These are phyloP conservation scores for Drosophila paranaensis DNA, from an alignment of 2,888 invertebrate genomes.

Conservation along the genomic window DNA sequence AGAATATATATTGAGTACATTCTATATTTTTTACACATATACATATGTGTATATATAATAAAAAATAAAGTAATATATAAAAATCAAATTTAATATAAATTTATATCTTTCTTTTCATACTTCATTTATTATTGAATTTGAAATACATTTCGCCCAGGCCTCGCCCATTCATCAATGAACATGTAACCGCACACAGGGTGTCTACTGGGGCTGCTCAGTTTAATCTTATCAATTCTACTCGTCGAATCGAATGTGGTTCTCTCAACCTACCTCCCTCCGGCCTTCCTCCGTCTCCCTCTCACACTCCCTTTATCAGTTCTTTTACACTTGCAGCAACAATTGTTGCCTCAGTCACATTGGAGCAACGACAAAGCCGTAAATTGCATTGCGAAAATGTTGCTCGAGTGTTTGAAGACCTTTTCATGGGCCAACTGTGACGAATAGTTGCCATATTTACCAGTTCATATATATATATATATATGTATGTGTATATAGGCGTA, in stretches of 20 bases:
- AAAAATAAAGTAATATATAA: too few relatives aligned
- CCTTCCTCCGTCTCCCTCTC: too few relatives aligned
- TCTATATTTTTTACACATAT: too few relatives aligned
- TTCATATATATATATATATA: background rate
- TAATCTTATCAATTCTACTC: background rate
- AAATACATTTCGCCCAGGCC: background rate
- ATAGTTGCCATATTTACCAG: constrained; percentile 30
- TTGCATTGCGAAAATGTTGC: constrained; percentile 33
- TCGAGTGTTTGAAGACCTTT: constrained; percentile 29
- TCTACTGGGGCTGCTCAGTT: background rate
- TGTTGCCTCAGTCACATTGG: constrained; percentile 17
- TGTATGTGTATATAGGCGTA: constrained; percentile 14
- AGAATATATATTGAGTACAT: too few relatives aligned
- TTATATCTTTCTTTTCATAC: background rate
- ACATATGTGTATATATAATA: too few relatives aligned
- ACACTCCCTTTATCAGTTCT: background rate
- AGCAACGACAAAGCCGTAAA: constrained; percentile 29
- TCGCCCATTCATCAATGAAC: background rate
- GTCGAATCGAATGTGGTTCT: background rate
- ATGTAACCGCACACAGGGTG: background rate
- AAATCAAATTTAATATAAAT: background rate
- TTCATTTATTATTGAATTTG: background rate
- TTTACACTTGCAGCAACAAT: constrained; percentile 21
- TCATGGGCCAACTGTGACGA: constrained; percentile 23
- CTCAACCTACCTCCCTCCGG: too few relatives aligned